Conservation (phyloP, 2,113 vertebrate genomes). For the Phodopus roborovskii region DNA sequence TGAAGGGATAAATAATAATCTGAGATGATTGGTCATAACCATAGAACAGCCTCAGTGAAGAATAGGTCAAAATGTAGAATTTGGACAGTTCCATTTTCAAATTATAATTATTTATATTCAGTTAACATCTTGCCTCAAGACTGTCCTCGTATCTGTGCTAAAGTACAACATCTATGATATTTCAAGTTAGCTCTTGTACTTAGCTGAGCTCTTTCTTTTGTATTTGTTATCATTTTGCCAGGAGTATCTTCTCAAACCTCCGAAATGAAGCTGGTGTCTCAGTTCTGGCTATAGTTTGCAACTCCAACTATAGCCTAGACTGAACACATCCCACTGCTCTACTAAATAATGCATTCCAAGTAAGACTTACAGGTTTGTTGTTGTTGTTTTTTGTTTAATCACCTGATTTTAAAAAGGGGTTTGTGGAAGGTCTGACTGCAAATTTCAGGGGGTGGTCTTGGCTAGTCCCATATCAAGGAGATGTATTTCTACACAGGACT, state of each 20-base stretch:
- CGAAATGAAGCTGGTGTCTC: constrained; percentile 7
- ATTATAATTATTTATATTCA: background rate
- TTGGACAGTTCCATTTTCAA: background rate
- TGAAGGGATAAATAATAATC: background rate
- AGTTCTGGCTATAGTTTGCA: background rate
- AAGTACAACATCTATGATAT: background rate
- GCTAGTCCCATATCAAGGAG: background rate
- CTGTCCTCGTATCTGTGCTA: background rate
- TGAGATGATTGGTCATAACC: background rate
- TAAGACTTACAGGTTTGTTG: background rate
- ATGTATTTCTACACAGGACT: background rate
- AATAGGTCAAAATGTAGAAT: background rate
- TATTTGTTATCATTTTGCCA: background rate
- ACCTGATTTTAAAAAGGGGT: background rate
- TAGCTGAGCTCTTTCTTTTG: background rate
- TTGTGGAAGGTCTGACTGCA: background rate
- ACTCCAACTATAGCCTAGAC: background rate
- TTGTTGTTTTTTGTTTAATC: background rate
- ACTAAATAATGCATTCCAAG: background rate
- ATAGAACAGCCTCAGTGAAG: background rate
- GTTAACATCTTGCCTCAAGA: constrained; percentile 26
- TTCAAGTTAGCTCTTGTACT: background rate
- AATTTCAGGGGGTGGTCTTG: background rate
- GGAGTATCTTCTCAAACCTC: background rate
- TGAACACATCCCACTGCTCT: background rate